These are phyloP conservation scores for Lucilia sericata DNA, from an alignment of 1,140 invertebrate genomes.

Conservation along the genomic window DNA sequence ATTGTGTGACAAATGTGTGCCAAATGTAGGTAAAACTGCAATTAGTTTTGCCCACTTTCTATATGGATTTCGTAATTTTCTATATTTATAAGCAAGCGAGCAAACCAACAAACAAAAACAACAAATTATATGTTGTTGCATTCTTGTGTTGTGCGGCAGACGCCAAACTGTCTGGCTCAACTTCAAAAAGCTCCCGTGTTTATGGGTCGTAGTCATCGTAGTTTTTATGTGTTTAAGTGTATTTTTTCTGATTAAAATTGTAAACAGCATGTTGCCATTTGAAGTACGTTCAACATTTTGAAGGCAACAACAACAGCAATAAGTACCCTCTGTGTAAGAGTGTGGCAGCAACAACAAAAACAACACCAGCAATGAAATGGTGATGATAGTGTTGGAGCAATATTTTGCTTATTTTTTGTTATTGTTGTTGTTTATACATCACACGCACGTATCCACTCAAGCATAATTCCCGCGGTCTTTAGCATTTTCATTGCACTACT, in stretches of 20 bases:
- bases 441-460: conserved; percentile 40
- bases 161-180: conserved; percentile 42
- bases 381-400: not conserved
- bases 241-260: conserved; percentile 29
- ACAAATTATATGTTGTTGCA: not conserved
- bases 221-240: conserved; percentile 26
- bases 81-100: not conserved
- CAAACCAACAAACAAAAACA: not conserved
- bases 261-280: conserved; percentile 39
- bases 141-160: conserved; percentile 22
- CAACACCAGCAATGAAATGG: not conserved
- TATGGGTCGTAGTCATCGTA: conserved; percentile 6
- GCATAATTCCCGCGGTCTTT: conserved; percentile 41
- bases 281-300: conserved; percentile 20
- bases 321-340: too few species aligned
- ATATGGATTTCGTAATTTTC: not conserved
- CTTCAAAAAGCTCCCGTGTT: conserved; percentile 40
- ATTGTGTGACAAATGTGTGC: conserved; percentile 36
- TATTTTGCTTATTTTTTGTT: not conserved
- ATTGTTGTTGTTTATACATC: conserved; percentile 39
- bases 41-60: conserved; percentile 28
- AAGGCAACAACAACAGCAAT: not conserved
- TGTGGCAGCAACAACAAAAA: not conserved
- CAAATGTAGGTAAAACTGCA: conserved; percentile 31
- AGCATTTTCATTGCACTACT: conserved; percentile 38